Base-by-base conservation (phyloP, 92 coral and sea anemone species). In the Umimayanthus chanpuru region DNA sequence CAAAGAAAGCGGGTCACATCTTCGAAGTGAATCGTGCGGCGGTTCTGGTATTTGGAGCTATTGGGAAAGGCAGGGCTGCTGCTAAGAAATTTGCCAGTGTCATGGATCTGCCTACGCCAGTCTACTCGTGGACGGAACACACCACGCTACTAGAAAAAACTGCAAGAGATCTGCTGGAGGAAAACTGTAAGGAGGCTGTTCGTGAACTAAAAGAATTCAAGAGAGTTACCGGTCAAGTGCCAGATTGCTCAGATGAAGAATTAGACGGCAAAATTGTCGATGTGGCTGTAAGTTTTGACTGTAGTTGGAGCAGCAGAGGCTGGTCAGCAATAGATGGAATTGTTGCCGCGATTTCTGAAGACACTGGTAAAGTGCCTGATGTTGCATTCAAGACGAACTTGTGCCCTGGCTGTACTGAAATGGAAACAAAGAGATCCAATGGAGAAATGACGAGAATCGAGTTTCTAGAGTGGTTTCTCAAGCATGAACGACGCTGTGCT, bases 321-420 rank as follows among this genome's bases (percentile, higher is more conserved):
- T 85, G 88, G 88, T 85, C 79, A 7, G 79, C 88, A 38, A 85
- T 80, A 71, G 79, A 85, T 43, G 67, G 87, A 29, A 78, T 84
- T n/a, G 78, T 85, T 50, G 88, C 81, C 4, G 88, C 88, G 26
- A 74, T 85, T 9, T 73, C 89, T 12, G 89, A 28, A 28, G 82
- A 86, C 81, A 85, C 88, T 6, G 88, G 88, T 25, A 73, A 58
- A 85, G 88, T 85, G 20, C 81, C 74, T 36, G 88, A 85, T 74
- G 88, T 85, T 10, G 81, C 30, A 4, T 74, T 70, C 80, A 74
- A 70, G 88, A 73, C 88, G 29, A 41, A 79, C 5, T 72, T 70
- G 9, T 85, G 81, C 25, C 41, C 80, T 18, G 80, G 47, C 47
- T 85, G 88, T 79, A 85, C 76, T 18, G 30, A 85, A 58, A 85